phyloP scores from a whole-genome alignment of 2,113 vertebrate species.

The Halcyon malimbica region DNA sequence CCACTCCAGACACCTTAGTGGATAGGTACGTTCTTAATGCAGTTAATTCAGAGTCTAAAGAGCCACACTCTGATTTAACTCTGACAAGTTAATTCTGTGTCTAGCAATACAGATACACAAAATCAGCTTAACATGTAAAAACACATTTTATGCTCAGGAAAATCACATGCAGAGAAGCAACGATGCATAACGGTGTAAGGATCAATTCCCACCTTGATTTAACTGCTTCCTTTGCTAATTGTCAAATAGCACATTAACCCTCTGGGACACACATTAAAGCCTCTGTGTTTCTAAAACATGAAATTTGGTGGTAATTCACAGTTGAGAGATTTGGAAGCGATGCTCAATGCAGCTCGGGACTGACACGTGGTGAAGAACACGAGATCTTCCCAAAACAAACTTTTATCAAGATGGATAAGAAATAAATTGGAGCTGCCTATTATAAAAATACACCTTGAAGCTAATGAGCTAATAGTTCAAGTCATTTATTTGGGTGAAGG shows the following conservation, averaged over 20 bases:
- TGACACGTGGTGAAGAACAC: neutral
- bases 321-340: neutral
- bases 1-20: neutral
- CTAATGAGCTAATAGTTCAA: neutral
- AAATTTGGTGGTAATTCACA: rapidly evolving
- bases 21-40: rapidly evolving
- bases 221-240: neutral
- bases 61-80: neutral
- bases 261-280: neutral
- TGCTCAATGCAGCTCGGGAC: neutral
- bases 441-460: neutral
- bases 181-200: neutral
- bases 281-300: neutral
- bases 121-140: neutral
- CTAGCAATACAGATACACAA: neutral
- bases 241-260: neutral
- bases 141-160: neutral
- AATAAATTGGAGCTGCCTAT: neutral
- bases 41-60: neutral
- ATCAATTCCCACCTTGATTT: neutral
- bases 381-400: neutral
- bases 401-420: neutral
- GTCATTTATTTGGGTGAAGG: neutral
- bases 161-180: neutral
- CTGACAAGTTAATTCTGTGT: neutral